Base-by-base conservation (phyloP, 53 echinoderm and acorn worm genomes). In the Astropecten irregularis region DNA sequence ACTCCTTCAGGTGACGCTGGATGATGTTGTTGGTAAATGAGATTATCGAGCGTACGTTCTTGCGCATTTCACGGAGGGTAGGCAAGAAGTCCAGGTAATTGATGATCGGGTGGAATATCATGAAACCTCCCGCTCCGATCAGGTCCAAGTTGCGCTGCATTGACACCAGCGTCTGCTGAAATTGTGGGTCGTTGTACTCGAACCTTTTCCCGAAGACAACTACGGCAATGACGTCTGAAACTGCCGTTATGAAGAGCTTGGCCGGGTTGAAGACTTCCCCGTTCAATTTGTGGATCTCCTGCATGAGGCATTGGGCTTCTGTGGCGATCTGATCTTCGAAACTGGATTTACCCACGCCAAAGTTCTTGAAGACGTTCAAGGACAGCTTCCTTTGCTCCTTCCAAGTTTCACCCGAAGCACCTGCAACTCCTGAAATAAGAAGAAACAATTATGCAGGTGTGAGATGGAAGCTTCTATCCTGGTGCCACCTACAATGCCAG, bases 161-260 rank as follows among this genome's bases (percentile, higher is more conserved):
- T 28, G 63, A 33, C 16, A 46, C 26, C 0, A 90, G 19, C 51
- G 86, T 63, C 6, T 44, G 67, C 51, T 79, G 61, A 36, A 70
- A 90, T 15, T 50, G 55, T 7, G 68, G 76, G 21, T 90, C 86
- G 22, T 85, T 52, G 71, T 86, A 90, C 31, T 90, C 90, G 39
- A 70, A 90, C 23, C 85, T 70, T 35, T 82, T 90, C 11, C 90
- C 90, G 19, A 90, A 90, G 9, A 72, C 86, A 11, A 90, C 85
- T 0, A 50, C 79, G 33, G 86, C 86, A 1, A 90, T 85, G 22
- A 90, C 51, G 40, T 86, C 85, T 8, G 81, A 86, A 18, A 90
- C 81, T 15, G 90, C 85, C 0, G 40, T 31, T 20, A 35, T 63
- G 49, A 81, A 64, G 26, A 81, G 48, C 48, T 63, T 64, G 31